phyloP scores from a whole-genome alignment of 2,113 vertebrate genomes.

The Callopanchax toddi region DNA sequence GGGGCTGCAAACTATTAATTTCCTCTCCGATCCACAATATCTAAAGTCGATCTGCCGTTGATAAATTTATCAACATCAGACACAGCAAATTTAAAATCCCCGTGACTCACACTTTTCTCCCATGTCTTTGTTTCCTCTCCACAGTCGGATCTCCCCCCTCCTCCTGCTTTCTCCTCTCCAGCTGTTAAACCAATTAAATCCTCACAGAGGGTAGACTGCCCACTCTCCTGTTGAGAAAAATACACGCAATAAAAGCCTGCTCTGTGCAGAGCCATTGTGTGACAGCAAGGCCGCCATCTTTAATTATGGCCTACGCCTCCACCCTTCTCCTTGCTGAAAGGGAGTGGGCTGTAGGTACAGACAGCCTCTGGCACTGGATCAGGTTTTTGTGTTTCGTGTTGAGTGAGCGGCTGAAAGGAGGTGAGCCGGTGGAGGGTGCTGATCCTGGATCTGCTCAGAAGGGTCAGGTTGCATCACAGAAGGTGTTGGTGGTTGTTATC shows the following conservation, averaged over 20 bases:
- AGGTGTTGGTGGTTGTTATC: slow-evolving; percentile 11
- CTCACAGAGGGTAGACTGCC: slow-evolving; percentile 75
- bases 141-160: slow-evolving; percentile 8
- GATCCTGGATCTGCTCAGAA: slow-evolving; percentile 20
- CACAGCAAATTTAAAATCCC: slow-evolving; percentile 45
- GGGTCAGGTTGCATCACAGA: slow-evolving; percentile 21
- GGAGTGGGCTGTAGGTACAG: slow-evolving; percentile 72
- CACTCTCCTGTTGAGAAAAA: slow-evolving; percentile 78
- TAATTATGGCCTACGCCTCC: slow-evolving; percentile 78
- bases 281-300: slow-evolving; percentile 70
- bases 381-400: slow-evolving; percentile 55
- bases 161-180: slow-evolving; percentile 59
- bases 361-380: slow-evolving; percentile 63
- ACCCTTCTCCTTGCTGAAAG: slow-evolving; percentile 70
- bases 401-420: slow-evolving; percentile 35
- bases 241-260: slow-evolving; percentile 74
- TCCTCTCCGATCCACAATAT: slow-evolving; percentile 21
- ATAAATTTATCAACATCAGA: slow-evolving; percentile 55
- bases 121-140: slow-evolving; percentile 57
- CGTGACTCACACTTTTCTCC: slow-evolving; percentile 47
- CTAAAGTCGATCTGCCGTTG: slow-evolving; percentile 41
- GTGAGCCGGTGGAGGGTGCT: slow-evolving; percentile 36
- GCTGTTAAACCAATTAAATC: slow-evolving; percentile 79
- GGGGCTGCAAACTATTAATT: slow-evolving; percentile 49
- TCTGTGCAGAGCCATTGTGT: slow-evolving; percentile 69